Evolutionary conservation across 2,797 vertebrate genomes (phyloP).

Genomic region (Anguilla marmorata): DNA sequence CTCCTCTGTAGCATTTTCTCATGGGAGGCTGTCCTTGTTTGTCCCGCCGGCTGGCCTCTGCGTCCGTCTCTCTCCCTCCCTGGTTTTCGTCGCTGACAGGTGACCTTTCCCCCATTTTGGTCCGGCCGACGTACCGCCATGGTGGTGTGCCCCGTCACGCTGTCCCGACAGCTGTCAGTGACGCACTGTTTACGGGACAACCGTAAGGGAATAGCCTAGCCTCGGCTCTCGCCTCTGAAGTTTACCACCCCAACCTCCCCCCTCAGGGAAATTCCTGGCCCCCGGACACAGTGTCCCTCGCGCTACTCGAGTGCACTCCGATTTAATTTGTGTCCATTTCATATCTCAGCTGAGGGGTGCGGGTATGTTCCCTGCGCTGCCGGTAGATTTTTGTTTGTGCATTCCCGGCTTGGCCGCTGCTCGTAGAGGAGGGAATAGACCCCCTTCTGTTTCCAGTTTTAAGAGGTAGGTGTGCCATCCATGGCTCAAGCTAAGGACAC

Average conservation of each 20-base stretch:
- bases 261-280: background rate
- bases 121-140: slow-evolving; percentile 18
- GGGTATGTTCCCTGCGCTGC: background rate
- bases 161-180: slow-evolving; percentile 59
- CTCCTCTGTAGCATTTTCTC: background rate
- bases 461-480: slow-evolving; percentile 36
- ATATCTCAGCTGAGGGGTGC: background rate
- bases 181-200: slow-evolving; percentile 50
- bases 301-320: background rate
- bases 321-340: background rate
- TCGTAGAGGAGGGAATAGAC: background rate
- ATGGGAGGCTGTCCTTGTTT: slow-evolving; percentile 11
- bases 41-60: slow-evolving; percentile 4
- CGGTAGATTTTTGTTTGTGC: background rate
- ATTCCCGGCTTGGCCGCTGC: background rate
- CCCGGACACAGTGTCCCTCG: background rate
- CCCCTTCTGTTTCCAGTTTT: slow-evolving; percentile 45
- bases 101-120: slow-evolving; percentile 74
- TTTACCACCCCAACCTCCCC: background rate
- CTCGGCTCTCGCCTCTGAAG: background rate
- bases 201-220: slow-evolving; percentile 37
- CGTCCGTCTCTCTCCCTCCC: slow-evolving; percentile 28
- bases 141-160: slow-evolving; percentile 39
- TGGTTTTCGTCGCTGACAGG: slow-evolving; percentile 35
- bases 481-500: background rate